Percentiles rank a stretch among this genome's conserved stretches.
Evolutionary conservation across 1,140 invertebrate species (phyloP).

Genomic region (Lepeophtheirus salmonis): DNA sequence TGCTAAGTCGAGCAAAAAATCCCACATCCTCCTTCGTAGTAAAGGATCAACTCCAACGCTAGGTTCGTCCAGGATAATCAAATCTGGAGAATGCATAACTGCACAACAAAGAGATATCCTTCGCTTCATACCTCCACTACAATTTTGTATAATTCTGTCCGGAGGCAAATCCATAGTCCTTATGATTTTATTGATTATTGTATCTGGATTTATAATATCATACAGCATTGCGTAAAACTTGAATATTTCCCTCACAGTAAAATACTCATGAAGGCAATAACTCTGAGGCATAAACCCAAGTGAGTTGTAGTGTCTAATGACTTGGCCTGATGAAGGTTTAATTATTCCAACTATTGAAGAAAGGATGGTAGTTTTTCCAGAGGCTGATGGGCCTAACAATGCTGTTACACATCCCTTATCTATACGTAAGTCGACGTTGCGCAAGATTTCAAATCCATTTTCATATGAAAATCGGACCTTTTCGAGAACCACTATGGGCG

Average conservation of each 20-base stretch:
- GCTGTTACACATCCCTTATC: not conserved
- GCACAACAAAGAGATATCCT: conserved; percentile 6
- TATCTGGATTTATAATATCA: not conserved
- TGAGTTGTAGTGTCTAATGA: not conserved
- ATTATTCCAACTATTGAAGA: not conserved
- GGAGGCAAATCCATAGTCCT: not conserved
- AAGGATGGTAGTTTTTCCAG: conserved; percentile 2
- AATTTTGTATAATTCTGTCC: not conserved
- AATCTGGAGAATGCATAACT: not conserved
- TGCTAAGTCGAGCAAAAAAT: not conserved
- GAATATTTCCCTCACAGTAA: not conserved
- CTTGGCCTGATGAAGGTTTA: not conserved
- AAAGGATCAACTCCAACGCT: conserved; percentile 2
- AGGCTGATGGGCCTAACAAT: not conserved
- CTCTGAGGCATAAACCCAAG: conserved; percentile 3
- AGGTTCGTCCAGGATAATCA: conserved; percentile 6
- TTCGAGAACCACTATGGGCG: not conserved
- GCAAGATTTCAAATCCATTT: not conserved
- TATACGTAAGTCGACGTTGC: not conserved
- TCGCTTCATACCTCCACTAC: conserved; percentile 5
- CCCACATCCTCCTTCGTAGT: not conserved
- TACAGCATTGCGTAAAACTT: not conserved
- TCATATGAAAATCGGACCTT: not conserved
- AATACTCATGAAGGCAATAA: not conserved
- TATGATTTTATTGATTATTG: not conserved